These are phyloP conservation scores for Aythya baeri DNA, from an alignment of 2,113 vertebrate genomes.

Conservation along the genomic window DNA sequence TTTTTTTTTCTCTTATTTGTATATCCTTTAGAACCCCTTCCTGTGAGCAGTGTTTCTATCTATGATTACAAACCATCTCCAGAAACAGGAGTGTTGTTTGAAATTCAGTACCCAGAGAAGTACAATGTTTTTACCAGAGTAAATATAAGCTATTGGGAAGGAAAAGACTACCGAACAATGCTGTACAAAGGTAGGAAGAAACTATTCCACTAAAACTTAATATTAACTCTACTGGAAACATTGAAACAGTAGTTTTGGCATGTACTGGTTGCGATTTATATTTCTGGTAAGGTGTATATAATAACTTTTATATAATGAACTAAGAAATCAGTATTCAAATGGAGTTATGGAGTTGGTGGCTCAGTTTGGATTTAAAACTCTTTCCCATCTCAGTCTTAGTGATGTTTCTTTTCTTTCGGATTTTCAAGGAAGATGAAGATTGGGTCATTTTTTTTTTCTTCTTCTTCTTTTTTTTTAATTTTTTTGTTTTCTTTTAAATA, in stretches of 20 bases:
- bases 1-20: background rate
- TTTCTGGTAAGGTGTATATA: background rate
- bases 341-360: background rate
- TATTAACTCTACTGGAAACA: background rate
- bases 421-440: background rate
- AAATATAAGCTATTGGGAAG: conserved; percentile 96
- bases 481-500: background rate
- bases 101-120: conserved; percentile 88
- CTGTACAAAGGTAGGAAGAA: conserved; percentile 91
- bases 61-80: conserved; percentile 90
- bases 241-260: background rate
- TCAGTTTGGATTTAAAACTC: background rate
- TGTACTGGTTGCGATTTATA: background rate
- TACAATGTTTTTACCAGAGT: conserved; percentile 92
- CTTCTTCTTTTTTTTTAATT: too few relatives aligned
- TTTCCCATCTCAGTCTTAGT: background rate
- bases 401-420: background rate
- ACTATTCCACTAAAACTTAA: background rate
- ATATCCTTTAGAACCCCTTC: conserved; percentile 85
- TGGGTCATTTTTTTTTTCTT: background rate
- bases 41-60: conserved; percentile 86
- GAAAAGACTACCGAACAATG: conserved; percentile 84
- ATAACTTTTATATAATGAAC: background rate
- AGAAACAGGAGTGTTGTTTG: conserved; percentile 93
- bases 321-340: background rate